Conservation (phyloP, 2,888 invertebrate genomes). For the Sarcophaga subvicina region DNA sequence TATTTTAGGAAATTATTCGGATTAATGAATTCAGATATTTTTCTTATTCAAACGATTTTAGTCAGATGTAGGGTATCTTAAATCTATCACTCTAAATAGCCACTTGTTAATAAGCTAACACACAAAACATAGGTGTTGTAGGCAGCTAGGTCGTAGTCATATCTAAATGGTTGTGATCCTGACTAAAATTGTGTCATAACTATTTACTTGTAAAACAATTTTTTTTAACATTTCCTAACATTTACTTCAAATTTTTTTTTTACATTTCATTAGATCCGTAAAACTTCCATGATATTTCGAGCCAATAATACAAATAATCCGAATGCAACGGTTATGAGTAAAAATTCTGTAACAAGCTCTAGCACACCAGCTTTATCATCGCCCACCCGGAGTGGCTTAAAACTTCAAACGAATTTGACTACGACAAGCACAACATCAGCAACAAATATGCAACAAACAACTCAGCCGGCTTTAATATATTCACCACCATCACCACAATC, state of each 20-base stretch:
- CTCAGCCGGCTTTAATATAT: conserved; percentile 57
- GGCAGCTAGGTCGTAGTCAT: too few species aligned
- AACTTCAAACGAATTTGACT: conserved; percentile 57
- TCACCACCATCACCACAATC: conserved; percentile 68
- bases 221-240: too few species aligned
- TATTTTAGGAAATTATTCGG: too few species aligned
- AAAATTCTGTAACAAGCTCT: conserved; percentile 38
- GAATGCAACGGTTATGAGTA: conserved; percentile 45
- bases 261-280: conserved; percentile 70
- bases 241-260: background rate
- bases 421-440: conserved; percentile 34
- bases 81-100: too few species aligned
- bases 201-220: too few species aligned
- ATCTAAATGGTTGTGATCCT: too few species aligned
- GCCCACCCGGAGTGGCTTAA: conserved; percentile 42
- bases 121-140: too few species aligned
- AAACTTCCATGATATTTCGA: conserved; percentile 73
- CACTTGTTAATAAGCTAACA: too few species aligned
- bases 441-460: conserved; percentile 25
- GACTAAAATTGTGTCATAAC: too few species aligned
- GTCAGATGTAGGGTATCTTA: too few species aligned
- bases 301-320: conserved; percentile 41
- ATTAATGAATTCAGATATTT: too few species aligned
- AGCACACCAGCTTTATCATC: conserved; percentile 44
- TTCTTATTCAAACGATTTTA: too few species aligned